These are phyloP conservation scores for Probaryconus sp. DNA, from an alignment of 1,140 invertebrate genomes.

Conservation along the genomic window DNA sequence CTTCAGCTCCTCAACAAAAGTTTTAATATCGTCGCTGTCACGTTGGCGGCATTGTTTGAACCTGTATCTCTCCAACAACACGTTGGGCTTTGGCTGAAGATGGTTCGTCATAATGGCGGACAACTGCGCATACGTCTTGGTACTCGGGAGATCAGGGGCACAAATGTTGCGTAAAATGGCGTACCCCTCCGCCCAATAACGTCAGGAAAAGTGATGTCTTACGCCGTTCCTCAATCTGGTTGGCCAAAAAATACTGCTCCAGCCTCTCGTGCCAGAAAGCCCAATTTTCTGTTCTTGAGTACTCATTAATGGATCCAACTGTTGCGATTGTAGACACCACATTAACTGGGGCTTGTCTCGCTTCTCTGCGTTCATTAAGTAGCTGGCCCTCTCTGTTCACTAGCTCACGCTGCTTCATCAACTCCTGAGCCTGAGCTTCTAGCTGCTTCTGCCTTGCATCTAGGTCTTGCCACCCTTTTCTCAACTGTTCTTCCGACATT, in stretches of 20 bases:
- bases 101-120: conserved; percentile 58
- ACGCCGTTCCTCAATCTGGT: conserved; percentile 36
- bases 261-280: conserved; percentile 31
- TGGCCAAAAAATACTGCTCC: conserved; percentile 49
- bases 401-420: too few species aligned
- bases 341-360: too few species aligned
- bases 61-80: conserved; percentile 64
- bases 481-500: too few species aligned
- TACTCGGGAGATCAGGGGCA: conserved; percentile 53
- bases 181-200: conserved; percentile 58
- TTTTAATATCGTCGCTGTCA: conserved; percentile 6
- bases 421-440: too few species aligned
- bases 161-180: conserved; percentile 65
- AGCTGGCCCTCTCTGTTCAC: too few species aligned
- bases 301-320: conserved; percentile 29
- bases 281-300: conserved; percentile 23
- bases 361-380: too few species aligned
- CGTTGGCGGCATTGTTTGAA: conserved; percentile 63
- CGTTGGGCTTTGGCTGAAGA: conserved; percentile 62
- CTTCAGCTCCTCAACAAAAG: conserved; percentile 48
- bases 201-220: conserved; percentile 63
- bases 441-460: too few species aligned
- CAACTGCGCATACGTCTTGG: conserved; percentile 58
- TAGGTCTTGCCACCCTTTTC: too few species aligned
- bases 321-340: too few species aligned